Percentiles rank a stretch among this genome's conserved stretches.
These are phyloP conservation scores for Ormyrus labotus DNA, from an alignment of 2,888 invertebrate genomes.

Conservation along the genomic window DNA sequence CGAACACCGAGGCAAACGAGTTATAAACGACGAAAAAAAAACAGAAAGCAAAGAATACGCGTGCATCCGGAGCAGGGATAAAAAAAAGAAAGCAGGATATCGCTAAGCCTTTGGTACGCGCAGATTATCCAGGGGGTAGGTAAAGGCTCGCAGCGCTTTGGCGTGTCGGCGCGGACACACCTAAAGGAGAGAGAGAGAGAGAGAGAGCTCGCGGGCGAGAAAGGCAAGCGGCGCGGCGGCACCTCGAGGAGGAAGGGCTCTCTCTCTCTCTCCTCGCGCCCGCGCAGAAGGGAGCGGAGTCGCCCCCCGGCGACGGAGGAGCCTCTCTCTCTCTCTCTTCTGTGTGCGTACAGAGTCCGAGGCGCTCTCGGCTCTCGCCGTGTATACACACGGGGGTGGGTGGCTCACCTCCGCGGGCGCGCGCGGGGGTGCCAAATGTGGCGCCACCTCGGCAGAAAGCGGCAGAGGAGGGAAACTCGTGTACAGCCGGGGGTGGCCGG, in stretches of 20 bases:
- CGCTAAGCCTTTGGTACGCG: too few species aligned
- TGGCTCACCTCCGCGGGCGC: constrained; percentile 27
- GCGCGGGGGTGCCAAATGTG: constrained; percentile 63
- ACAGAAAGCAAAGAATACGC: background rate
- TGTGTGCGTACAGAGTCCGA: too few species aligned
- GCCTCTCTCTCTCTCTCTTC: background rate
- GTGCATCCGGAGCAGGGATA: background rate
- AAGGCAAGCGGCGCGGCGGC: background rate
- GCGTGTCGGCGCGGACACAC: too few species aligned
- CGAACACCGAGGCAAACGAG: too few species aligned
- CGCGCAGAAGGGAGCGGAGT: background rate
- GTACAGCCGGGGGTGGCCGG: constrained; percentile 57
- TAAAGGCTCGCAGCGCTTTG: background rate
- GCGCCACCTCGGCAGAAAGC: constrained; percentile 72
- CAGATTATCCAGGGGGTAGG: background rate
- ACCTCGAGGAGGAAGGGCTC: constrained; percentile 5
- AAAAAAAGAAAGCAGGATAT: too few species aligned
- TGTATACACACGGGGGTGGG: background rate
- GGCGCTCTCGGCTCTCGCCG: too few species aligned
- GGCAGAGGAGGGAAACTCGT: constrained; percentile 54
- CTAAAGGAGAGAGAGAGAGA: background rate
- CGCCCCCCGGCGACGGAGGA: constrained; percentile 8
- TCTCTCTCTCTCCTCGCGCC: background rate
- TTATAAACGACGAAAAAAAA: too few species aligned
- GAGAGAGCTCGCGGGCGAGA: background rate